Base-by-base conservation (phyloP, 53 echinoderm and acorn worm genomes). In the Holothuria leucospilota region DNA sequence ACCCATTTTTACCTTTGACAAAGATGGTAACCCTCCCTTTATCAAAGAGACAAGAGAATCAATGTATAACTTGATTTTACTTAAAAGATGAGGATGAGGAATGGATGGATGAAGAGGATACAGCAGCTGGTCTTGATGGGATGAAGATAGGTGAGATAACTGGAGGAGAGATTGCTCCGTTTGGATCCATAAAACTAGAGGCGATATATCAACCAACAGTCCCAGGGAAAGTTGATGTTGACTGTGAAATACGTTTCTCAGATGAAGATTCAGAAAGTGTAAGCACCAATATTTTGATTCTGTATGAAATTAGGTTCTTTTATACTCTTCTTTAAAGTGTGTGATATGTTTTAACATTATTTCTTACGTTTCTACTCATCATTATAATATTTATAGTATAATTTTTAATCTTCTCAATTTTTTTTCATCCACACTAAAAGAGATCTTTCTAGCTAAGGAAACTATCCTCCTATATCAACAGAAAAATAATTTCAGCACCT, bases 221-320 rank as follows among this genome's bases (percentile, higher is more conserved):
- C 15, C 95, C 99, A 18, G 99, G 99, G 64, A 92, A 87, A 85
- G 94, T 99, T 23, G 94, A 99, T 39, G 93, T 95, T 40, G 99
- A 99, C 71, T 99, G 95, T 92, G 99, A 99, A 88, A 75, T 99
- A 11, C 61, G 95, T 46, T 99, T 99, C 75, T 62, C 87, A 3
- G 99, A 99, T 84, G 90, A 86, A 28, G 87, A 91, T 24, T 99
- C 99, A n/a, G 89, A 86, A 39, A 88, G 60, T 24, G 99, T 99
- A 85, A 87, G 93, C 72, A 41, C 67, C 12, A 67, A 20, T 12
- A 46, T 67, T 27, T 11, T 84, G 30, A 66, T 53, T 27, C n/a
- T 78, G 8, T 78, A 5, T 7, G 12, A 49, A 4, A 42, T 8
- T 81, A 56, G 24, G 12, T 20, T 0, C 18, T 26, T 78, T 39